A percentile compares a stretch with the other conserved stretches of the same genome.
Conservation (phyloP, 2,113 vertebrate species). For the Menidia beryllina region DNA sequence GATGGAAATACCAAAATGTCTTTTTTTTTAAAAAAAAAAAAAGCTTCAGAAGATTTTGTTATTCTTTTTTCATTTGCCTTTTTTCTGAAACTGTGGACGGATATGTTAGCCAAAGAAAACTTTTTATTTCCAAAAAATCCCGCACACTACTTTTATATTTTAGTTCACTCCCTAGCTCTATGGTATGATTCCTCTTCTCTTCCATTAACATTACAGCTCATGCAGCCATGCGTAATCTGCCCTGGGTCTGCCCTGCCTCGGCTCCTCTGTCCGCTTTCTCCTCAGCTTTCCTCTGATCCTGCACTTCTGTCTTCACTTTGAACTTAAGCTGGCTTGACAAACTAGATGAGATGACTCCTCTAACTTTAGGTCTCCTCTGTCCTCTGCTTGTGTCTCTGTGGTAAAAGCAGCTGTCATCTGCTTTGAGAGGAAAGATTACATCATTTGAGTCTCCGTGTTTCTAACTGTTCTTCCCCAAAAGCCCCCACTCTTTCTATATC, state of each 20-base stretch:
- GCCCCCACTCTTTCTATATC: background rate
- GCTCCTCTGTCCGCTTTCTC: background rate
- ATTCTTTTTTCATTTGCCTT: too few species aligned
- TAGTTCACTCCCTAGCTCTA: background rate
- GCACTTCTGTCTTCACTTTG: slow-evolving; percentile 20
- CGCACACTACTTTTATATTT: background rate
- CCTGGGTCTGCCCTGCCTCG: background rate
- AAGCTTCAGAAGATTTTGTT: too few species aligned
- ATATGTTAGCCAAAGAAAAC: too few species aligned
- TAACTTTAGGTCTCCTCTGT: slow-evolving; percentile 1
- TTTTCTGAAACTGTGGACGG: too few species aligned
- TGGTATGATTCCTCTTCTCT: background rate
- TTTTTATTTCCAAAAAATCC: too few species aligned
- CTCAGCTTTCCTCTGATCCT: background rate
- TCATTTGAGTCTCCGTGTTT: slow-evolving; percentile 1
- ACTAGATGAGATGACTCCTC: slow-evolving; percentile 10
- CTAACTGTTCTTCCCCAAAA: slow-evolving; percentile 12
- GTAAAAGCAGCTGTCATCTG: slow-evolving; percentile 18
- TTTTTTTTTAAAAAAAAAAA: too few species aligned
- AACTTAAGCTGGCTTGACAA: slow-evolving; percentile 9
- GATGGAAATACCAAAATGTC: too few species aligned
- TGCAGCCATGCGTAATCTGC: background rate
- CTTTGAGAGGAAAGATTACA: slow-evolving; percentile 9
- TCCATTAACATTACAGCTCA: background rate
- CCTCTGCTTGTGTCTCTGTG: background rate